Evolutionary conservation across 2,888 invertebrate genomes (phyloP).

Genomic region (Sipha maydis): DNA sequence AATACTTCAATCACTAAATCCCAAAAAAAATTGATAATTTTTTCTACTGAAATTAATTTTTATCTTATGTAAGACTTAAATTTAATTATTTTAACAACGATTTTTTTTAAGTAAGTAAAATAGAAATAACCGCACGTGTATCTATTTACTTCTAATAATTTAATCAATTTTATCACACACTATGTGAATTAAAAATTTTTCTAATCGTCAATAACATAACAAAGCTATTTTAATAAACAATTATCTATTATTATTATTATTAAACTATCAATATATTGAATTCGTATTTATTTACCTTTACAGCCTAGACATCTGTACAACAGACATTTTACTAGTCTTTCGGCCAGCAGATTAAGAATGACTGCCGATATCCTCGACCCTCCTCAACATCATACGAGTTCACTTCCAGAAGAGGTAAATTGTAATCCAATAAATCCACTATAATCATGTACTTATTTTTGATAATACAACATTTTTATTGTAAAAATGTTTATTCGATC

Average conservation of each 20-base stretch:
- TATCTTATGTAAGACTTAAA: too few species aligned
- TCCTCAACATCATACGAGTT: background rate
- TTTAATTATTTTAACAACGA: too few species aligned
- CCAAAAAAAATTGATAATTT: too few species aligned
- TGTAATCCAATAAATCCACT: background rate
- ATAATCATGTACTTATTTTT: background rate
- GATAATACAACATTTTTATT: too few species aligned
- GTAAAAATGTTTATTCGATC: too few species aligned
- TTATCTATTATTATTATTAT: too few species aligned
- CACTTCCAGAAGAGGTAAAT: conserved; percentile 45
- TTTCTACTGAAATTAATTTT: too few species aligned
- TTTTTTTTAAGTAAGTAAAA: too few species aligned
- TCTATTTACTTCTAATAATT: too few species aligned
- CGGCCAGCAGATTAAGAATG: conserved; percentile 6
- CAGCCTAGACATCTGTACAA: conserved; percentile 38
- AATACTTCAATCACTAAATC: too few species aligned
- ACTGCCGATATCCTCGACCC: background rate
- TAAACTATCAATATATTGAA: background rate
- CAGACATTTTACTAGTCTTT: conserved; percentile 49
- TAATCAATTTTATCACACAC: too few species aligned
- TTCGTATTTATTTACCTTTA: background rate
- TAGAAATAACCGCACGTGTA: too few species aligned
- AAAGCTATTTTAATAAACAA: background rate
- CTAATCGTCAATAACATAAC: background rate
- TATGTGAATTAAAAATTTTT: background rate